Evolutionary conservation across 2,888 invertebrate genomes (phyloP).

Genomic region (Oscheius sp.): DNA sequence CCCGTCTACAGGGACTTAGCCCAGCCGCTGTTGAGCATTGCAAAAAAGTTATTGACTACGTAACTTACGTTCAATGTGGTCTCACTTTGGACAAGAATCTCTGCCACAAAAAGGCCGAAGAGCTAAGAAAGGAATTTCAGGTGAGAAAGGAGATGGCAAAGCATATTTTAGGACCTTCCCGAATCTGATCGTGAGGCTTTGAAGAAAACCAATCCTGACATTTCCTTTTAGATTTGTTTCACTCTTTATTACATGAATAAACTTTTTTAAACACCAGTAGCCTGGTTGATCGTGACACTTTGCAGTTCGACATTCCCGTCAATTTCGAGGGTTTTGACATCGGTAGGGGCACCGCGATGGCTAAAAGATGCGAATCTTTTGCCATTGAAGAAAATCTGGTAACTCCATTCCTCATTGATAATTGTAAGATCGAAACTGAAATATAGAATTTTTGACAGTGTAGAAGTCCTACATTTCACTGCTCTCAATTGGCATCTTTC

Average conservation of each 20-base stretch:
- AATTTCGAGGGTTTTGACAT: slow-evolving; percentile 65
- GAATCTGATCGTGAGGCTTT: slow-evolving; percentile 39
- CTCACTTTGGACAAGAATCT: slow-evolving; percentile 37
- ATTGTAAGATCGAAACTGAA: slow-evolving; percentile 68
- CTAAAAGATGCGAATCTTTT: slow-evolving; percentile 62
- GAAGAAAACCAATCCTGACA: slow-evolving; percentile 45
- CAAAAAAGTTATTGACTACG: slow-evolving; percentile 44
- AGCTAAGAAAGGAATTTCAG: slow-evolving; percentile 24
- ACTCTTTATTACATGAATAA: slow-evolving; percentile 26
- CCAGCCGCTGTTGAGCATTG: slow-evolving; percentile 41
- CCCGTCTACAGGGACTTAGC: slow-evolving; percentile 41
- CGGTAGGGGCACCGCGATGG: slow-evolving; percentile 64
- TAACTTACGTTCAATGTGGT: slow-evolving; percentile 39
- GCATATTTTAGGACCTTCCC: slow-evolving; percentile 32
- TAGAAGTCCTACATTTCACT: slow-evolving; percentile 53
- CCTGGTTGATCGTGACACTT: slow-evolving; percentile 67
- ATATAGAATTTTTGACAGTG: neutral
- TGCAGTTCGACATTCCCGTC: slow-evolving; percentile 62
- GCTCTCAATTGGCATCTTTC: slow-evolving; percentile 63
- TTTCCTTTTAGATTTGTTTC: neutral
- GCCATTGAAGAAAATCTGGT: slow-evolving; percentile 68
- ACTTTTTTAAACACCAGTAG: slow-evolving; percentile 49
- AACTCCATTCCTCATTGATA: slow-evolving; percentile 67
- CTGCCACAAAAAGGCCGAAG: slow-evolving; percentile 21
- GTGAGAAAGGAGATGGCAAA: neutral